Evolutionary conservation across 2,888 invertebrate species (phyloP).

Genomic region (Hanleya hanleyi): DNA sequence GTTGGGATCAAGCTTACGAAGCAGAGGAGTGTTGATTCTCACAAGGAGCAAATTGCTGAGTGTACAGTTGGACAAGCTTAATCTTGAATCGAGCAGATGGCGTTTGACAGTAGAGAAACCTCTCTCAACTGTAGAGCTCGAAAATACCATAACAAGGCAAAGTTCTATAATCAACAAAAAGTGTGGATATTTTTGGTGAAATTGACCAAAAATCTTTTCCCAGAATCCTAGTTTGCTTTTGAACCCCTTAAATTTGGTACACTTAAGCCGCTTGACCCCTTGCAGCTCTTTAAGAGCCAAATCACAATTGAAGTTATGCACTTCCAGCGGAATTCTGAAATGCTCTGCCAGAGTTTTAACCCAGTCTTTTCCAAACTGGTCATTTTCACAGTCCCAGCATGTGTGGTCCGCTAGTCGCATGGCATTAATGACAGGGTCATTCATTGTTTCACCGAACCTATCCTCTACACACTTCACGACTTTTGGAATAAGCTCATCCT

Average conservation of each 20-base stretch:
- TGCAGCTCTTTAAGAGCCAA: background rate
- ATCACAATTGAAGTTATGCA: background rate
- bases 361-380: background rate
- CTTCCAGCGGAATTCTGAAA: background rate
- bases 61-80: background rate
- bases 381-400: background rate
- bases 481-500: background rate
- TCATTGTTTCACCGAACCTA: background rate
- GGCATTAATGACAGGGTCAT: background rate
- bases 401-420: background rate
- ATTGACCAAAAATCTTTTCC: background rate
- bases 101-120: conserved; percentile 2
- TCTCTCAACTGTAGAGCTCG: background rate
- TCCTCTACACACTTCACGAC: background rate
- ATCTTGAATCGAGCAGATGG: background rate
- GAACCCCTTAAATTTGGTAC: background rate
- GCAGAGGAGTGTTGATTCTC: background rate
- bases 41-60: background rate
- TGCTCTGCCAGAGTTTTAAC: background rate
- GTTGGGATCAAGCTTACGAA: background rate
- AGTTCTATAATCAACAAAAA: background rate
- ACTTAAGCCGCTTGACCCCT: background rate
- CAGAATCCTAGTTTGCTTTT: background rate
- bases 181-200: background rate
- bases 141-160: background rate